Evolutionary conservation across 2,797 vertebrate species (phyloP).

Genomic region (Philypnodon macrostomus): DNA sequence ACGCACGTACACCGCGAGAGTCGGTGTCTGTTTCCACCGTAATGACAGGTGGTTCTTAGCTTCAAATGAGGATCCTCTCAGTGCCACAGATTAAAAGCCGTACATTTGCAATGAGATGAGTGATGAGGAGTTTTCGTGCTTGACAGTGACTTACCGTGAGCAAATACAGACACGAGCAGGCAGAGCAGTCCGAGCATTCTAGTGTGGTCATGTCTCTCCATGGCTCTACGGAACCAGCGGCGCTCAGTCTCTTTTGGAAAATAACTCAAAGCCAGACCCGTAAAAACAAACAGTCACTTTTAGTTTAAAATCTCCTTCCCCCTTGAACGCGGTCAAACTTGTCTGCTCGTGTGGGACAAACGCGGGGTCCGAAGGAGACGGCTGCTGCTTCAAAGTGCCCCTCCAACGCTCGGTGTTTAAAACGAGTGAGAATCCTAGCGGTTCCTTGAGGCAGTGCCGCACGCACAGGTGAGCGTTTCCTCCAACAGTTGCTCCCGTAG

Average conservation of each 20-base stretch:
- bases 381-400: constrained; percentile 10
- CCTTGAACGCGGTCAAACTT: constrained; percentile 41
- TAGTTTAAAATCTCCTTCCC: constrained; percentile 17
- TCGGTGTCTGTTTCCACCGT: no score
- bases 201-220: constrained; percentile 57
- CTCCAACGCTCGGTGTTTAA: constrained; percentile 18
- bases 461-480: constrained; percentile 54
- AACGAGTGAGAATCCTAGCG: constrained; percentile 30
- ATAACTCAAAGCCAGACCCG: neutral
- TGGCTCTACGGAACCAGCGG: constrained; percentile 37
- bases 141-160: constrained; percentile 63
- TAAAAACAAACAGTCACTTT: constrained; percentile 7
- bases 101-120: neutral
- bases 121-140: constrained; percentile 1
- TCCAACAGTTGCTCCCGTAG: constrained; percentile 22
- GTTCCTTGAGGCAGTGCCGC: constrained; percentile 1
- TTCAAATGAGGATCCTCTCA: constrained; percentile 4
- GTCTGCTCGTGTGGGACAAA: constrained; percentile 18
- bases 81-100: neutral
- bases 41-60: constrained; percentile 37
- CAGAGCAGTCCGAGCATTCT: constrained; percentile 55
- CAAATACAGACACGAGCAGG: constrained; percentile 44
- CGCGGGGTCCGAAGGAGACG: constrained; percentile 26
- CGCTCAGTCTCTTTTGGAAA: constrained; percentile 23
- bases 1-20: no score